Conservation (phyloP, 92 coral and sea anemone species). For the Porites evermanni region DNA sequence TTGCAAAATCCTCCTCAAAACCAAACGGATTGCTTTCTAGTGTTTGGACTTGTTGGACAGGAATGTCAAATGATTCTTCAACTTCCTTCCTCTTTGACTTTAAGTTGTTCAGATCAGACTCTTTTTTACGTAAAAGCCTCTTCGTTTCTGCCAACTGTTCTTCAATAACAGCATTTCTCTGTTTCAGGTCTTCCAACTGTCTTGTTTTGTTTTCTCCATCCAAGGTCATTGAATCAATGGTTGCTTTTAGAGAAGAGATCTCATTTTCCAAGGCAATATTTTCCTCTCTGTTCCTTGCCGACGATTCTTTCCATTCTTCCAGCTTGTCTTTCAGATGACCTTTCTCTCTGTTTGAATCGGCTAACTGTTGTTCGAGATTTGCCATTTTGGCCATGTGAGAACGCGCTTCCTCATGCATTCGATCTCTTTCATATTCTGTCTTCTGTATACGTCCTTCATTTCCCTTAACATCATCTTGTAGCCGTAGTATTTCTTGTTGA, state of each 20-base stretch:
- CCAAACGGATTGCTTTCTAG: conserved; percentile 75
- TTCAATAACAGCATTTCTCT: conserved; percentile 60
- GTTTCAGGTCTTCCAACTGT: conserved; percentile 72
- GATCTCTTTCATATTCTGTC: conserved; percentile 78
- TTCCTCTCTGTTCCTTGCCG: conserved; percentile 70
- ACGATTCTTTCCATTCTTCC: conserved; percentile 82
- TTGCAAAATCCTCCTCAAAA: conserved; percentile 78
- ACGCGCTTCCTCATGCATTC: conserved; percentile 81
- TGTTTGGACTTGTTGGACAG: conserved; percentile 60
- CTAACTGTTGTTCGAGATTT: conserved; percentile 77
- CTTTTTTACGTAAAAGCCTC: conserved; percentile 70
- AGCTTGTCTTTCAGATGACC: conserved; percentile 70
- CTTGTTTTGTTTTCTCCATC: conserved; percentile 63
- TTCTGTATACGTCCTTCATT: conserved; percentile 81
- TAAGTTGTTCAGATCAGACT: conserved; percentile 62
- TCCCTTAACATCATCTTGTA: conserved; percentile 70
- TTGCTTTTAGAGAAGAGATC: conserved; percentile 66
- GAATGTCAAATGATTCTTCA: conserved; percentile 39
- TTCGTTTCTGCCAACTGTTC: conserved; percentile 73
- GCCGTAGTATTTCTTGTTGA: conserved; percentile 83
- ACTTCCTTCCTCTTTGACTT: conserved; percentile 58
- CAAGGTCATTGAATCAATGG: conserved; percentile 48
- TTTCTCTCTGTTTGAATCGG: conserved; percentile 76
- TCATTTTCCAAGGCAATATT: conserved; percentile 68
- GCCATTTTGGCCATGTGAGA: conserved; percentile 63